Conservation (phyloP, 92 coral and sea anemone genomes). For the Blastomussa wellsi region DNA sequence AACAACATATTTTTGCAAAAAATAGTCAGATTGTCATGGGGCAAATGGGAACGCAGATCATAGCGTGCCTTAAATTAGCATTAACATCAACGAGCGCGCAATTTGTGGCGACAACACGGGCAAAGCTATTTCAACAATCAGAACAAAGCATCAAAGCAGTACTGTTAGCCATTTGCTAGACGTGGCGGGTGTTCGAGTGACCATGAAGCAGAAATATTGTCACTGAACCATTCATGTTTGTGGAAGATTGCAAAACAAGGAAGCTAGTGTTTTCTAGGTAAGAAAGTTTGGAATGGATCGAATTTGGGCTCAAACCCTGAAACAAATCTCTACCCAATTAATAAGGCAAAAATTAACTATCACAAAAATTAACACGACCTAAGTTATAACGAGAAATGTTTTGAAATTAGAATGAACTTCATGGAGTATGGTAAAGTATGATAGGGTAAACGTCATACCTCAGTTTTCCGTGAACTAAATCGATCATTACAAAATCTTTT, state of each 20-base stretch:
- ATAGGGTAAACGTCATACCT: conserved; percentile 17
- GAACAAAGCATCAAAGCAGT: not conserved
- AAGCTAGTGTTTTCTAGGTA: not conserved
- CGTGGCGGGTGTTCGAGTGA: not conserved
- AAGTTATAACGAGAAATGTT: not conserved
- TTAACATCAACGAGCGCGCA: no score
- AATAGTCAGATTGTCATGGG: not conserved
- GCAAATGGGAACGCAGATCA: not conserved
- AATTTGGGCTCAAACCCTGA: not conserved
- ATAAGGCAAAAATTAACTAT: not conserved
- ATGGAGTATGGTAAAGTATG: not conserved
- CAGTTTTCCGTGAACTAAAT: conserved; percentile 35
- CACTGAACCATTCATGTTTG: not conserved
- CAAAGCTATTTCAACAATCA: no score
- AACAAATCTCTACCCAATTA: not conserved
- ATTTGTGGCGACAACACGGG: no score
- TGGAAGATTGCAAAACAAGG: not conserved
- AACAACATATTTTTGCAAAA: not conserved
- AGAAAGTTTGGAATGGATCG: not conserved
- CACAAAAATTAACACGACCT: not conserved
- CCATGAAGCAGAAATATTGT: not conserved
- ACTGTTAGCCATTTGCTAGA: not conserved
- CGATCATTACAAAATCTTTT: conserved; percentile 23
- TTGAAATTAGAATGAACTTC: not conserved
- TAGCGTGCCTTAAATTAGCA: no score